phyloP scores from a whole-genome alignment of 2,797 vertebrate genomes.

The Buceros bicornis region DNA sequence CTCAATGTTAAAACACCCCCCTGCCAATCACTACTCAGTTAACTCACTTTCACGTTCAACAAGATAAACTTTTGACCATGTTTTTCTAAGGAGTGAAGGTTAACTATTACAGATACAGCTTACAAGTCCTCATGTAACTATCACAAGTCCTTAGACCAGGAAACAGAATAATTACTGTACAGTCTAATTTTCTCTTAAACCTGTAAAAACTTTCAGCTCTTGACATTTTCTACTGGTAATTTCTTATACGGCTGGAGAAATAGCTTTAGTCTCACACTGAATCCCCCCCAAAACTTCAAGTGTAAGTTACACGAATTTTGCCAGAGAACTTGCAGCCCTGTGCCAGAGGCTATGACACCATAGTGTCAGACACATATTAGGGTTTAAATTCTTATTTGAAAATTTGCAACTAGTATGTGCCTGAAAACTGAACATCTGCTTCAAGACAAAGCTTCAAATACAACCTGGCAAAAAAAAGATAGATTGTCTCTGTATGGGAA shows the following conservation, averaged over 20 bases:
- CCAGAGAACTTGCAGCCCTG: not conserved
- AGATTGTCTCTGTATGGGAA: not conserved
- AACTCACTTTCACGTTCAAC: not conserved
- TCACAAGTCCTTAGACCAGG: not conserved
- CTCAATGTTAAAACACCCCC: not conserved
- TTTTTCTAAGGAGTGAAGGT: not conserved
- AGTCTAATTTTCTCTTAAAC: not conserved
- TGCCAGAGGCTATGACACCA: not conserved
- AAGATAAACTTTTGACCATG: not conserved
- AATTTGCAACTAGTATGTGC: not conserved
- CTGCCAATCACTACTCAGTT: not conserved
- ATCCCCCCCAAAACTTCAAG: not conserved
- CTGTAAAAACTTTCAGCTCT: not conserved
- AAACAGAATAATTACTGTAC: not conserved
- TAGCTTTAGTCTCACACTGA: not conserved
- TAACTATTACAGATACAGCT: not conserved
- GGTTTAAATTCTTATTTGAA: not conserved
- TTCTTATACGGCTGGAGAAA: not conserved
- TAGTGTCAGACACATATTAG: not conserved
- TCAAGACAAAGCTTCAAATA: not conserved
- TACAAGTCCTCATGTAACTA: not conserved
- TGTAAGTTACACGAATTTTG: not conserved
- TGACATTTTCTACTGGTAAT: not conserved
- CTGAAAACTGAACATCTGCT: not conserved
- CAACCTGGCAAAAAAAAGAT: not conserved